Conservation (phyloP, 2,797 vertebrate species). For the Premnoplex brunnescens region DNA sequence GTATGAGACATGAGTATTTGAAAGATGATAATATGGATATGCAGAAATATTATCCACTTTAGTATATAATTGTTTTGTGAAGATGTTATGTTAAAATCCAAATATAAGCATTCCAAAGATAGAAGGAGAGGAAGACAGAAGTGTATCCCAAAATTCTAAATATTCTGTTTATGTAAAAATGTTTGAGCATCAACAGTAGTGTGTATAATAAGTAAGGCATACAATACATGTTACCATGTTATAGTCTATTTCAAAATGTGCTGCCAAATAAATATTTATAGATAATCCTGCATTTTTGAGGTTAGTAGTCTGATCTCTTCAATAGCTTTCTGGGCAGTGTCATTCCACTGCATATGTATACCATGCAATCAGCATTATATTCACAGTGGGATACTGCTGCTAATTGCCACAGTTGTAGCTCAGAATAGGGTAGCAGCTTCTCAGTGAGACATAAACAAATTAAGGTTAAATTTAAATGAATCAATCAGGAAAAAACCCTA, state of each 20-base stretch:
- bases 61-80: neutral
- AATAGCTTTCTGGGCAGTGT: neutral
- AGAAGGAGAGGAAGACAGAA: neutral
- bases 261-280: neutral
- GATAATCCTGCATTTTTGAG: neutral
- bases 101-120: neutral
- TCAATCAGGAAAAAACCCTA: neutral
- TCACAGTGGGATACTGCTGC: conserved; percentile 15
- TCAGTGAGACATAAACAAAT: conserved; percentile 51
- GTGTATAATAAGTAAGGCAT: neutral
- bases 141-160: neutral
- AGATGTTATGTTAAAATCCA: neutral
- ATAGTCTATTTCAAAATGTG: neutral
- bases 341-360: neutral
- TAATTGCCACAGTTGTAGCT: conserved; percentile 47
- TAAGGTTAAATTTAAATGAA: conserved; percentile 41
- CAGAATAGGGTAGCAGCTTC: conserved; percentile 18
- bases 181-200: neutral
- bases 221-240: neutral
- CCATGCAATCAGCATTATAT: neutral
- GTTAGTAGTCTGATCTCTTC: neutral
- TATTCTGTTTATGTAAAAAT: neutral
- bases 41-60: neutral
- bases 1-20: fast-evolving
- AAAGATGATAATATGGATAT: neutral